Evolutionary conservation across 1,140 invertebrate genomes (phyloP), one percentile per base, ranked within the genome.

Genomic region (Mycetomoellerius zeteki): DNA sequence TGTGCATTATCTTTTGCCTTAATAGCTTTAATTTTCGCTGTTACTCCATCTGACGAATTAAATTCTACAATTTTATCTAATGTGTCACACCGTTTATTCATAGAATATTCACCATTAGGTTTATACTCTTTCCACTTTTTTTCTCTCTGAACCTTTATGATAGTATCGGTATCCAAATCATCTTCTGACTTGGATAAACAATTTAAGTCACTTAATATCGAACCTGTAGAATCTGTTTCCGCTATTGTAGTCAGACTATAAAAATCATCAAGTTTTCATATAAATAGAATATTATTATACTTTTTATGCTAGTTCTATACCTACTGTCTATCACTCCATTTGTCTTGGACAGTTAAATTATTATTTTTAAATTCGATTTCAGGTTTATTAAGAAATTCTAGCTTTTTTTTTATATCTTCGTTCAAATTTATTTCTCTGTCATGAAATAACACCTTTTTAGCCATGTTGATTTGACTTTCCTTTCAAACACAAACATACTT

Each of bases 121-220:
- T 96, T 96, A 80, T 97, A 96, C 89, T 97, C 96, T 89, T 97
- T 97, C 97, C 97, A 97, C 10, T 96, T 96, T 54, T 96, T 95
- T 24, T 96, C 96, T 1, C 96, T 96, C 0, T 96, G 95, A 52
- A n/a, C 14, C 89, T 94, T 50, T 93, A 92, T 71, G 93, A 96
- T 47, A 43, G 0, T 86, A 8, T 97, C 97, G 52, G 96, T 94
- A 78, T 98, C 97, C 75, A 98, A 96, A 95, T 99, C 98, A 93
- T 99, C 98, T 91, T 98, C 98, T 0, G 98, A 99, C 60, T 97
- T 97, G 12, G 98, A 98, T 90, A 98, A 98, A 80, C 93, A 95
- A 87, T 98, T 98, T 87, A 98, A 95, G 91, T 98, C 97, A 1
- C 97, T 97, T 50, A 98, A 93, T 47, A 98, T 94, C 1, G 97